Evolutionary conservation across 2,797 vertebrate species (phyloP).

Genomic region (Rhinoraja longicauda): DNA sequence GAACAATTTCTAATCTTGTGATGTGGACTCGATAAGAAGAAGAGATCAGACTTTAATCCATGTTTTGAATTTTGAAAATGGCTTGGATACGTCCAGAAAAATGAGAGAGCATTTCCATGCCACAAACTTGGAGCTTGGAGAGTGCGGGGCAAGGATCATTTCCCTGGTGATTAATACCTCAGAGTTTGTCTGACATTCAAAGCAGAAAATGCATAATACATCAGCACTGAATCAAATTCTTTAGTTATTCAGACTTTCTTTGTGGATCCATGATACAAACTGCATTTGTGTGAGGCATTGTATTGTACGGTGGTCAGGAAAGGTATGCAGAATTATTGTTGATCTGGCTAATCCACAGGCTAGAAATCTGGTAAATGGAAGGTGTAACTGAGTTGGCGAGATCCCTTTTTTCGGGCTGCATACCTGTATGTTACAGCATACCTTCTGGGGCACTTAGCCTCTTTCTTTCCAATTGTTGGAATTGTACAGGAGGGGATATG

Average conservation of each 20-base stretch:
- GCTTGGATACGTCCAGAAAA: background rate
- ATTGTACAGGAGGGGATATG: background rate
- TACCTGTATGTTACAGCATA: background rate
- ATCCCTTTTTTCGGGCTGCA: background rate
- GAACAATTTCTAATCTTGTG: too few species aligned
- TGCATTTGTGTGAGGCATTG: background rate
- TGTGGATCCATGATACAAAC: background rate
- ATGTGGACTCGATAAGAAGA: too few species aligned
- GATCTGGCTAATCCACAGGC: constrained; percentile 5
- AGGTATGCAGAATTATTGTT: background rate
- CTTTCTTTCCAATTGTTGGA: background rate
- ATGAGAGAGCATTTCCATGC: background rate
- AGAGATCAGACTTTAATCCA: constrained; percentile 3
- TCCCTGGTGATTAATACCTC: constrained; percentile 27
- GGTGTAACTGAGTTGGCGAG: background rate
- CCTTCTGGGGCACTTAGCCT: background rate
- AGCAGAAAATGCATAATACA: background rate
- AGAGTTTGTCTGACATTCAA: background rate
- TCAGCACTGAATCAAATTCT: background rate
- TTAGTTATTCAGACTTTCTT: background rate
- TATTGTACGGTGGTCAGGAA: background rate
- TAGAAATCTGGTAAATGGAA: background rate
- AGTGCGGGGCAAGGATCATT: background rate
- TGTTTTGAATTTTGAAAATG: background rate
- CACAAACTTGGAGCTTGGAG: background rate